Conservation (phyloP, 1,140 invertebrate species). For the Drosophila navojoa region DNA sequence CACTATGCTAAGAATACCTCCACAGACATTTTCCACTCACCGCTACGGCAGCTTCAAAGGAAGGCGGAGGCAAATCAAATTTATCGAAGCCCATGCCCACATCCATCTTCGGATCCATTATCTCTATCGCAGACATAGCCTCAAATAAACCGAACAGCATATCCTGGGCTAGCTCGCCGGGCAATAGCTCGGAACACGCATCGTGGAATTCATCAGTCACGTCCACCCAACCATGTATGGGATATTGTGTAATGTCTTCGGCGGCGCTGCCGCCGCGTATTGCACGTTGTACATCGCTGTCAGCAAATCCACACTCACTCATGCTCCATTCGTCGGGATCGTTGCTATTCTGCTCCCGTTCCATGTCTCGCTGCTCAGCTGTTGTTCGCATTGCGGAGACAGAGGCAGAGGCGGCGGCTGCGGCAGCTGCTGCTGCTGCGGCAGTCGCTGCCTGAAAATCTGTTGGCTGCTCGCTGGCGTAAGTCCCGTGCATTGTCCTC, state of each 20-base stretch:
- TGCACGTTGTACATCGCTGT: slow-evolving; percentile 66
- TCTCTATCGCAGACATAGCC: slow-evolving; percentile 99
- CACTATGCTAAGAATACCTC: slow-evolving; percentile 14
- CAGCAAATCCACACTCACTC: slow-evolving; percentile 65
- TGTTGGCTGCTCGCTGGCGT: slow-evolving; percentile 41
- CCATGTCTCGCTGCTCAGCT: slow-evolving; percentile 40
- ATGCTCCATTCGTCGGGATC: slow-evolving; percentile 61
- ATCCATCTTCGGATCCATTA: slow-evolving; percentile 99
- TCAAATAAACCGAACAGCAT: slow-evolving; percentile 97
- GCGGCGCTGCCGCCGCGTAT: slow-evolving; percentile 61
- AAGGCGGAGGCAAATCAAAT: slow-evolving; percentile 92
- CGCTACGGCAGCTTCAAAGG: slow-evolving; percentile 93
- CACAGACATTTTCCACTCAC: slow-evolving; percentile 83
- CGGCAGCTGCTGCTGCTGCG: slow-evolving; percentile 58
- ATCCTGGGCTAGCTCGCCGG: slow-evolving; percentile 96
- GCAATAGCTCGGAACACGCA: slow-evolving; percentile 89
- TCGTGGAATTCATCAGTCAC: slow-evolving; percentile 90
- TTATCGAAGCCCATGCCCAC: slow-evolving; percentile 98
- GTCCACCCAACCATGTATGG: slow-evolving; percentile 87
- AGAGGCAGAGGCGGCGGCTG: slow-evolving; percentile 42
- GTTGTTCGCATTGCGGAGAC: slow-evolving; percentile 23
- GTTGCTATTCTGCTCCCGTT: slow-evolving; percentile 34
- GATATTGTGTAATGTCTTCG: slow-evolving; percentile 75
- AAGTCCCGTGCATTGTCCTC: slow-evolving; percentile 36
- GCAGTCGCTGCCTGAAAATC: slow-evolving; percentile 72